A percentile compares a stretch with the other conserved stretches of the same genome.
Evolutionary conservation across 2,797 vertebrate genomes (phyloP).

Genomic region (Coregonus sp.): DNA sequence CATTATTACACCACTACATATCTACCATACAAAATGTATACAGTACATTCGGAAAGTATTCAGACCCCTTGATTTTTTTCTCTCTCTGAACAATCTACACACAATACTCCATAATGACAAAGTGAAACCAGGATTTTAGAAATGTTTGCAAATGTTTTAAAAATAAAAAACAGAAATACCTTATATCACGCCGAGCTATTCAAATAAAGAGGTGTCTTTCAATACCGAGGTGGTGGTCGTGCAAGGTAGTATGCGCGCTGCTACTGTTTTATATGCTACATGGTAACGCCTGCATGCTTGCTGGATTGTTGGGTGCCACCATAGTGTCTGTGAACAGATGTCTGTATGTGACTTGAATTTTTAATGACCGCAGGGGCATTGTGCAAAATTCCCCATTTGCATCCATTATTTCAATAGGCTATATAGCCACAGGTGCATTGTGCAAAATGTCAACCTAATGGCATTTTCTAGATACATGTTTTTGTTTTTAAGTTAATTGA

Average conservation of each 20-base stretch:
- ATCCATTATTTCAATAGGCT: background rate
- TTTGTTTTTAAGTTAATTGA: background rate
- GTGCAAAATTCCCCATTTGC: conserved; percentile 18
- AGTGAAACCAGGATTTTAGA: no score
- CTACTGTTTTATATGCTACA: background rate
- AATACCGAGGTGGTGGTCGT: conserved; percentile 60
- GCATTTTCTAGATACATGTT: background rate
- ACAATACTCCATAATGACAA: no score
- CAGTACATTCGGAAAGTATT: no score
- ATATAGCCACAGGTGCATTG: conserved; percentile 41
- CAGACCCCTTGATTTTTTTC: no score
- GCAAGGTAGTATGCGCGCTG: conserved; percentile 70
- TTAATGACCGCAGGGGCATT: conserved; percentile 37
- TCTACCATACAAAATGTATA: no score
- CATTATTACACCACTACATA: no score
- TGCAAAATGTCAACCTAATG: conserved; percentile 4
- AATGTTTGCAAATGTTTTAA: no score
- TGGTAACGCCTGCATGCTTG: conserved; percentile 41
- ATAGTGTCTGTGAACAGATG: conserved; percentile 23
- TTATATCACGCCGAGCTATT: conserved; percentile 35
- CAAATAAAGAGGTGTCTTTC: conserved; percentile 44
- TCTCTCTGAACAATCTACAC: no score
- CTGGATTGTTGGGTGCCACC: conserved; percentile 16
- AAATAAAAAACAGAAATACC: no score
- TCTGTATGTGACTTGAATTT: conserved; percentile 56